phyloP scores from a whole-genome alignment of 2,797 vertebrate genomes.

The Tenualosa ilisha region DNA sequence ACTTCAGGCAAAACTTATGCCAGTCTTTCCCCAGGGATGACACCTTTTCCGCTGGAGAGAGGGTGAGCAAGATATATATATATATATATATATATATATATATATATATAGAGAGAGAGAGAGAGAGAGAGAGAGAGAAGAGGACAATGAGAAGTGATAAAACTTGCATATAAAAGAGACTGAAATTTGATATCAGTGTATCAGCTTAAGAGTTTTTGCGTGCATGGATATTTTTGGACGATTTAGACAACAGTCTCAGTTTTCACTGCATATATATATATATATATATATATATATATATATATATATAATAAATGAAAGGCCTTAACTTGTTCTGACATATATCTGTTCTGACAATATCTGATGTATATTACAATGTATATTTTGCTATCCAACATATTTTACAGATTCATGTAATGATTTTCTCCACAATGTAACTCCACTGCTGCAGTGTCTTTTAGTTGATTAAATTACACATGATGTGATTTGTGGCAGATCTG shows the following conservation, averaged over 20 bases:
- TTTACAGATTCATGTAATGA: not conserved
- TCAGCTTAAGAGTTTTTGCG: not conserved
- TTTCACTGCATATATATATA: not conserved
- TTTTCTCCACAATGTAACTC: not conserved
- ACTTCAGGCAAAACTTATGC: conserved; percentile 80
- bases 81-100: too few species aligned
- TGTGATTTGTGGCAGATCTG: not conserved
- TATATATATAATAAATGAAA: not conserved
- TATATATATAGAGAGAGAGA: not conserved
- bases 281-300: too few species aligned
- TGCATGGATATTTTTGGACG: not conserved
- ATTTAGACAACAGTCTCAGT: not conserved
- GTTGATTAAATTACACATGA: not conserved
- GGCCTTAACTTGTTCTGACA: not conserved
- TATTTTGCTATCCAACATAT: not conserved
- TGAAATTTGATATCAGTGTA: not conserved
- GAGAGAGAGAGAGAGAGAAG: conserved; percentile 1
- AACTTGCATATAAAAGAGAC: not conserved
- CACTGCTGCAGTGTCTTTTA: not conserved
- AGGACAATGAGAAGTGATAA: not conserved
- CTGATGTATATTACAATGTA: not conserved
- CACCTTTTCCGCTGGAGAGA: conserved; percentile 72
- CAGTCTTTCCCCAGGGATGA: conserved; percentile 76
- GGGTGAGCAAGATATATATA: too few species aligned
- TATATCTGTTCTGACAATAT: not conserved